Conservation (phyloP, 2,113 vertebrate genomes). For the Salminus brasiliensis region DNA sequence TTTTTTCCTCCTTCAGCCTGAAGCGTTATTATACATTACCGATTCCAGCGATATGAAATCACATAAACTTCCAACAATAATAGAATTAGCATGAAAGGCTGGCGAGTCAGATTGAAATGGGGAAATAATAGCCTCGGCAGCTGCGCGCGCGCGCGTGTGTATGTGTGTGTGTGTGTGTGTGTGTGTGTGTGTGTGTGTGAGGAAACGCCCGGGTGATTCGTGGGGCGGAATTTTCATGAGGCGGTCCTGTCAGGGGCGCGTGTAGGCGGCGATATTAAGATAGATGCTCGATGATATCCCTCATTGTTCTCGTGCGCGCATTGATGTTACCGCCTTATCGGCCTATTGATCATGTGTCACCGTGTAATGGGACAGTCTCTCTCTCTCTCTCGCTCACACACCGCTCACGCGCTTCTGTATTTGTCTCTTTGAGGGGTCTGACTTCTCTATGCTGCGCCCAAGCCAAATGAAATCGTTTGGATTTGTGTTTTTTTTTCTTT, state of each 20-base stretch:
- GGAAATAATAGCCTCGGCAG: conserved; percentile 99
- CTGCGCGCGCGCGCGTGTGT: too few relatives aligned
- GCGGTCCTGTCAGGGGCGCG: conserved; percentile 85
- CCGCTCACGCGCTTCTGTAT: neutral
- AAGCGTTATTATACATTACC: conserved; percentile 99
- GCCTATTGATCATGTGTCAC: conserved; percentile 99
- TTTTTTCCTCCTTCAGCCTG: conserved; percentile 90
- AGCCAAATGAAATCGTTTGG: neutral
- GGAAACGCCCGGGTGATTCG: conserved; percentile 94
- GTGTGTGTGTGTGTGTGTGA: conserved; percentile 74
- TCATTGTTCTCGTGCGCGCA: conserved; percentile 99
- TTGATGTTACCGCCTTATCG: conserved; percentile 99
- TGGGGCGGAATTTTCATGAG: conserved; percentile 99
- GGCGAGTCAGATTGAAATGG: conserved; percentile 99
- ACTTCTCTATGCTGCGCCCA: neutral
- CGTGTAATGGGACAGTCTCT: conserved; percentile 94
- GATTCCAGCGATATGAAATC: conserved; percentile 99
- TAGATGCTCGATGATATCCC: conserved; percentile 99
- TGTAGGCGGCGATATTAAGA: conserved; percentile 99
- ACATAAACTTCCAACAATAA: conserved; percentile 99
- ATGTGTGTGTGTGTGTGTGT: conserved; percentile 84
- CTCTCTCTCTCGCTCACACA: conserved; percentile 12
- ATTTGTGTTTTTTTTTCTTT: too few relatives aligned
- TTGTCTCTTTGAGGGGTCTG: neutral
- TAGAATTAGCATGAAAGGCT: conserved; percentile 99